These are phyloP conservation scores for Scaptomyza montana DNA, from an alignment of 1,140 invertebrate genomes.

Conservation along the genomic window DNA sequence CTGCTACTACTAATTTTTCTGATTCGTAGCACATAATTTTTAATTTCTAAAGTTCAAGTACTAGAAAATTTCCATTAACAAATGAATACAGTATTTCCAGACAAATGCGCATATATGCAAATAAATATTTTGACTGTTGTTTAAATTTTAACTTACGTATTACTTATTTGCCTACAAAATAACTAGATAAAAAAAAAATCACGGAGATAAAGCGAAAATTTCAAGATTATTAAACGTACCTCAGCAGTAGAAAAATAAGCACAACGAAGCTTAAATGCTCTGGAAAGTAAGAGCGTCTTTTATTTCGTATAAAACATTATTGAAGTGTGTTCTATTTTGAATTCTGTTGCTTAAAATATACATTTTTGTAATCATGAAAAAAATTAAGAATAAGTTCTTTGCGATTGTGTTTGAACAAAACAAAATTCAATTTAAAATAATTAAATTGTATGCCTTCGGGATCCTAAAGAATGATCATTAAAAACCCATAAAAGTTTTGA, in stretches of 20 bases:
- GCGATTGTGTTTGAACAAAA: constrained; percentile 11
- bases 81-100: background rate
- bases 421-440: constrained; percentile 34
- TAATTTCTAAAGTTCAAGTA: too few species aligned
- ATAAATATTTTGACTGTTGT: constrained; percentile 24
- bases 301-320: too few species aligned
- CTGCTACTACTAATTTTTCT: too few species aligned
- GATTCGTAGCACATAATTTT: too few species aligned
- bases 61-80: background rate
- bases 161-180: constrained; percentile 34
- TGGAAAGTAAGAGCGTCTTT: background rate
- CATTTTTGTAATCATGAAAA: background rate
- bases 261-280: constrained; percentile 5
- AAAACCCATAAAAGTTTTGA: constrained; percentile 35
- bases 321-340: too few species aligned
- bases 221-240: constrained; percentile 6
- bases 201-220: constrained; percentile 25
- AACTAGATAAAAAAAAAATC: constrained; percentile 33
- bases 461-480: constrained; percentile 13
- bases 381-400: background rate
- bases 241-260: background rate
- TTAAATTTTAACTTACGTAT: constrained; percentile 17
- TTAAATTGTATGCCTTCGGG: constrained; percentile 12
- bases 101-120: constrained; percentile 13
- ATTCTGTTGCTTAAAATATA: too few species aligned